Conservation (phyloP, 2,113 vertebrate genomes). For the Eretmochelys imbricata region DNA sequence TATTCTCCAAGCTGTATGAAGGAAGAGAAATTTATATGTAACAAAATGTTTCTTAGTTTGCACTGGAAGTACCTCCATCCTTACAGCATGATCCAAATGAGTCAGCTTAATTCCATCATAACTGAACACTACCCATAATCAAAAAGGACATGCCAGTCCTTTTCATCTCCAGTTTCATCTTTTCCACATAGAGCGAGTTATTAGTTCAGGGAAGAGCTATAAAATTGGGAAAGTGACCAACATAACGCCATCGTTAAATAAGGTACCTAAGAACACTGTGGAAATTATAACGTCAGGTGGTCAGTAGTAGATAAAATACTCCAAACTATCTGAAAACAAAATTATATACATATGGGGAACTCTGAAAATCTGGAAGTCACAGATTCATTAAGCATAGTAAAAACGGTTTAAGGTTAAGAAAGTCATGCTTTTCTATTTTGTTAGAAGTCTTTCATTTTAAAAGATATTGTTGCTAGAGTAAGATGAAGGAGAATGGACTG, state of each 20-base stretch:
- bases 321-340: constrained; percentile 28
- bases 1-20: not conserved
- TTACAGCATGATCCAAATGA: not conserved
- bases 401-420: not conserved
- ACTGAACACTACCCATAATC: not conserved
- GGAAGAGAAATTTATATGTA: not conserved
- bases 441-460: not conserved
- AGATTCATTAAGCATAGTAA: not conserved
- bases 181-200: constrained; percentile 19
- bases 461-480: not conserved
- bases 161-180: constrained; percentile 52
- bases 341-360: not conserved
- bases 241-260: constrained; percentile 14
- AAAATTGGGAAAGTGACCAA: constrained; percentile 6
- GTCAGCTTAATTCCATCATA: not conserved
- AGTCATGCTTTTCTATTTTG: not conserved
- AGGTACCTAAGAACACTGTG: not conserved
- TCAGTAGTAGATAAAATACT: not conserved
- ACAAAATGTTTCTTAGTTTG: not conserved
- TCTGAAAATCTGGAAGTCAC: not conserved
- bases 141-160: not conserved
- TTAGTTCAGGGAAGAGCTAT: constrained; percentile 35
- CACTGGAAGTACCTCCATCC: not conserved
- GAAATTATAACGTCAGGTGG: not conserved
- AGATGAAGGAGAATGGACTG: constrained; percentile 50